Percentiles rank a stretch among this genome's conserved stretches.
These are phyloP conservation scores for Montipora capitata DNA, from an alignment of 92 coral and sea anemone genomes.

Conservation along the genomic window DNA sequence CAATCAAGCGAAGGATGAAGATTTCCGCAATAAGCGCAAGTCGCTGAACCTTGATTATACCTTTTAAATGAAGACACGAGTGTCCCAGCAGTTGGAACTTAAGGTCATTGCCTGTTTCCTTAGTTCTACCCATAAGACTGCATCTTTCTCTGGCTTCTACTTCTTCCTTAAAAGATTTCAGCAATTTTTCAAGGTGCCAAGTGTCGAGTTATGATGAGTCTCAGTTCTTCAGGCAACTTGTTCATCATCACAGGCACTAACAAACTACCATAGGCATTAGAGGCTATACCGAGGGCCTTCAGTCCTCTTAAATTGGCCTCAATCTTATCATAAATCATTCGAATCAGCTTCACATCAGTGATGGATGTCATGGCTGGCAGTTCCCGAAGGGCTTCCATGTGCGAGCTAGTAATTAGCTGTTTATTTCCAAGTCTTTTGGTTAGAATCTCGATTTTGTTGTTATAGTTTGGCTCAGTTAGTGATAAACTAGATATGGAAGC, in stretches of 20 bases:
- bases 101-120: too few relatives aligned
- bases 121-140: too few relatives aligned
- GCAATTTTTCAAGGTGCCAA: conserved; percentile 3
- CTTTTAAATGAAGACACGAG: too few relatives aligned
- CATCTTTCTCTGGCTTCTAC: conserved; percentile 11
- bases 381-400: conserved; percentile 26
- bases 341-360: conserved; percentile 39
- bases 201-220: conserved; percentile 8
- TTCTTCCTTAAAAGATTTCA: conserved; percentile 20
- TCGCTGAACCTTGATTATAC: too few relatives aligned
- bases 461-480: conserved; percentile 19
- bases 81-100: too few relatives aligned
- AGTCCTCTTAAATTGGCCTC: conserved; percentile 36
- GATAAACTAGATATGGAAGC: conserved; percentile 34
- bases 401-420: conserved; percentile 40
- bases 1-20: too few relatives aligned
- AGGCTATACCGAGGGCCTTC: conserved; percentile 29
- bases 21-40: too few relatives aligned
- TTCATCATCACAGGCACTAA: conserved; percentile 16
- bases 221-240: conserved; percentile 36
- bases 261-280: conserved; percentile 26
- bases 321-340: conserved; percentile 6
- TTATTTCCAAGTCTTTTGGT: conserved; percentile 45
- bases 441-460: conserved; percentile 11
- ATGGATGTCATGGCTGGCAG: not conserved